Percentiles rank a stretch among this genome's conserved stretches.
phyloP scores from a whole-genome alignment of 2,113 vertebrate species.

The Sander lucioperca region DNA sequence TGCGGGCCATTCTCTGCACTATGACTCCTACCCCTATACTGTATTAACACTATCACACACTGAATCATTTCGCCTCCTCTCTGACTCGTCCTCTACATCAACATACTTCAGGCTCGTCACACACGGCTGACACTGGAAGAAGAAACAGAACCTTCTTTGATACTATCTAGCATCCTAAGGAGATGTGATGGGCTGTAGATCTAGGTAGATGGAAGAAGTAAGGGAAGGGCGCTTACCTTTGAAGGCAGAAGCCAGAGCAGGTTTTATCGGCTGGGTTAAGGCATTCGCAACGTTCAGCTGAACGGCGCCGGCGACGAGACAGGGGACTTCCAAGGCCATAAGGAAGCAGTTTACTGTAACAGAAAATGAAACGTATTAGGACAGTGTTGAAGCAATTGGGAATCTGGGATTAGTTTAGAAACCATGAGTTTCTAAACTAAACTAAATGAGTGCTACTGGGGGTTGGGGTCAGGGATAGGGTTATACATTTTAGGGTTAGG shows the following conservation, averaged over 20 bases:
- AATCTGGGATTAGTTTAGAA: background rate
- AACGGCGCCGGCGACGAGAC: slow-evolving; percentile 87
- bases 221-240: slow-evolving; percentile 61
- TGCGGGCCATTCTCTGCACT: slow-evolving; percentile 1
- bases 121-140: slow-evolving; percentile 27
- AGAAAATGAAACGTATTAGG: slow-evolving; percentile 6
- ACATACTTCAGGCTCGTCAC: slow-evolving; percentile 31
- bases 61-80: slow-evolving; percentile 20
- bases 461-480: background rate
- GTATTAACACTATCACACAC: slow-evolving; percentile 26
- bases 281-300: slow-evolving; percentile 88
- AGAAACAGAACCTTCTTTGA: slow-evolving; percentile 37
- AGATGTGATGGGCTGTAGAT: background rate
- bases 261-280: slow-evolving; percentile 74
- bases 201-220: background rate
- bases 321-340: slow-evolving; percentile 91
- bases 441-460: too few relatives aligned
- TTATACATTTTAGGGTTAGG: too few relatives aligned
- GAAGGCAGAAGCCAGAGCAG: slow-evolving; percentile 89
- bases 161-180: slow-evolving; percentile 48
- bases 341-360: slow-evolving; percentile 89
- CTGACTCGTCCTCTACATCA: slow-evolving; percentile 11
- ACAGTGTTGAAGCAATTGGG: background rate
- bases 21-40: slow-evolving; percentile 38
- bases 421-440: too few relatives aligned